phyloP scores from a whole-genome alignment of 2,113 vertebrate species.

The Sialia sialis region DNA sequence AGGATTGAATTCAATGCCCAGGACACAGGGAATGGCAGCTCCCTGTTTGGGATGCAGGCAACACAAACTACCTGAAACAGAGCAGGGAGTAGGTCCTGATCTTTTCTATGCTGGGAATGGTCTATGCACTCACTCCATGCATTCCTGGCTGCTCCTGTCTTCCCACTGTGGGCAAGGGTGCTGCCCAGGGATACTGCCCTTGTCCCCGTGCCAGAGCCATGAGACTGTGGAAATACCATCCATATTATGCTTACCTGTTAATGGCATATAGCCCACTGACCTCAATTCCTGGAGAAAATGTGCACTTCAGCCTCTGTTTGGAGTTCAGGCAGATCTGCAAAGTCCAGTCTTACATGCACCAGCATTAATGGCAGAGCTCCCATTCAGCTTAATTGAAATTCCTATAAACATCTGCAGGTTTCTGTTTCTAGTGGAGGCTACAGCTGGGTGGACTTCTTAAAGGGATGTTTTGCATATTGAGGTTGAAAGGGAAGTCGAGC shows the following conservation, averaged over 20 bases:
- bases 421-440: slow-evolving; percentile 23
- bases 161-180: rapidly evolving
- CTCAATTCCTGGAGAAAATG: not conserved
- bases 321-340: not conserved
- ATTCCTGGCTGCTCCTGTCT: not conserved
- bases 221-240: not conserved
- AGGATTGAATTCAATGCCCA: not conserved
- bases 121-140: rapidly evolving
- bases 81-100: not conserved
- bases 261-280: not conserved
- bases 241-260: not conserved
- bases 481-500: slow-evolving; percentile 14
- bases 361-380: not conserved
- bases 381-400: slow-evolving; percentile 15
- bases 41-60: not conserved
- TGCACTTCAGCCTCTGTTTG: not conserved
- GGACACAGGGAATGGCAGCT: not conserved
- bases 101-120: not conserved
- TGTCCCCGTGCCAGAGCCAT: not conserved
- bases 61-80: not conserved
- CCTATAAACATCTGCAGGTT: not conserved
- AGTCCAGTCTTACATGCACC: not conserved
- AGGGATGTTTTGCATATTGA: slow-evolving; percentile 19
- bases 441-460: slow-evolving; percentile 35
- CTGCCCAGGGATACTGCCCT: not conserved